Evolutionary conservation across 2,888 invertebrate genomes (phyloP).

Genomic region (Taphrorychus bicolor): DNA sequence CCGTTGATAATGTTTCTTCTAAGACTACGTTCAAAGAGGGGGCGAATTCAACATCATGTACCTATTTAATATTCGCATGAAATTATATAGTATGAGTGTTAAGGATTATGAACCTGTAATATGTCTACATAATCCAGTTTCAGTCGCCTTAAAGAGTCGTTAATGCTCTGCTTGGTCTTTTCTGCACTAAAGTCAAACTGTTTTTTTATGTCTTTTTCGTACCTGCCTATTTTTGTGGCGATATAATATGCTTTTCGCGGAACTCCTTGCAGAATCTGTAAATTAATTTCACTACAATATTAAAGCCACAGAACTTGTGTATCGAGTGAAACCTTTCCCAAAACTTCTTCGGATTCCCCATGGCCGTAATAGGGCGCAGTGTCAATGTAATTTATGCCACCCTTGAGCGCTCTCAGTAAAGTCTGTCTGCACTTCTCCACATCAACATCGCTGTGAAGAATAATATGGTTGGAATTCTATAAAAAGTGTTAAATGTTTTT

Average conservation of each 20-base stretch:
- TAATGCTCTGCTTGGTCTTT: slow-evolving; percentile 76
- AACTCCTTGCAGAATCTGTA: slow-evolving; percentile 50
- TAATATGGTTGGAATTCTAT: not conserved
- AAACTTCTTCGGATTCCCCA: slow-evolving; percentile 80
- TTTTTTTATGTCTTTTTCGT: slow-evolving; percentile 69
- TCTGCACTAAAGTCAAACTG: slow-evolving; percentile 89
- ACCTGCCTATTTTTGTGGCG: slow-evolving; percentile 90
- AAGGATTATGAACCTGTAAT: slow-evolving; percentile 71
- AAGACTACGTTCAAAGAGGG: slow-evolving; percentile 75
- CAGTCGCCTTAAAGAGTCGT: slow-evolving; percentile 76
- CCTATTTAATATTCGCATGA: slow-evolving; percentile 61
- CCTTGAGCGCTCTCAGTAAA: slow-evolving; percentile 73
- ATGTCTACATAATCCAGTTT: slow-evolving; percentile 86
- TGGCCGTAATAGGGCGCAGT: slow-evolving; percentile 94
- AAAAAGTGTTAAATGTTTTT: not conserved
- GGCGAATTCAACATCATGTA: slow-evolving; percentile 92
- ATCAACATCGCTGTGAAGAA: slow-evolving; percentile 63
- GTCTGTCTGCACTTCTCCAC: slow-evolving; percentile 73
- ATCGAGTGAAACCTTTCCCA: slow-evolving; percentile 85
- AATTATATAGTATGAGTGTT: not conserved
- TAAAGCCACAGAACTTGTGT: not conserved
- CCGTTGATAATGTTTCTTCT: slow-evolving; percentile 84
- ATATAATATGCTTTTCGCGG: slow-evolving; percentile 33
- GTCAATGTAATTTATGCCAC: slow-evolving; percentile 90
- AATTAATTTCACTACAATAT: not conserved